Evolutionary conservation across 2,113 vertebrate genomes (phyloP).

Genomic region (Tringa solitaria): DNA sequence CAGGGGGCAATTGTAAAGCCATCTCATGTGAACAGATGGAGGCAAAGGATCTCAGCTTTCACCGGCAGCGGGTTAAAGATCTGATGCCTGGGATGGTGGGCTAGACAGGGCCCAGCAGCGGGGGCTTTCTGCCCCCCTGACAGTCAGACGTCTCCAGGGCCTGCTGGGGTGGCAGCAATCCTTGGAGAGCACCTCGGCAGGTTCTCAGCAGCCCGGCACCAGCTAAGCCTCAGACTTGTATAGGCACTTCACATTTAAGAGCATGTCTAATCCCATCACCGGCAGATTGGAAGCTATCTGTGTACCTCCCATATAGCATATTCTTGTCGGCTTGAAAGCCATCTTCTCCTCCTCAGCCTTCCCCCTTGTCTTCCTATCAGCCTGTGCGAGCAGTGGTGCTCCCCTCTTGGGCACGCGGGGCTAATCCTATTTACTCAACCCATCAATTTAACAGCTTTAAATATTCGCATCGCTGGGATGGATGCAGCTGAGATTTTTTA

Average conservation of each 20-base stretch:
- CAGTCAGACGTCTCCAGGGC: constrained; percentile 57
- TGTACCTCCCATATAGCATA: constrained; percentile 79
- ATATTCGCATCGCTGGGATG: constrained; percentile 78
- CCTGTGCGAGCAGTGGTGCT: constrained; percentile 59
- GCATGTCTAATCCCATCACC: constrained; percentile 84
- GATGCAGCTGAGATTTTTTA: constrained; percentile 43
- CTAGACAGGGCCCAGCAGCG: constrained; percentile 14
- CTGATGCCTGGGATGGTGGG: constrained; percentile 34
- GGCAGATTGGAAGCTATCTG: constrained; percentile 75
- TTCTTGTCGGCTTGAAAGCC: constrained; percentile 67
- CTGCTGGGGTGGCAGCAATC: constrained; percentile 60
- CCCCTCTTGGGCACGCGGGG: constrained; percentile 70
- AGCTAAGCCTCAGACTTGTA: constrained; percentile 62
- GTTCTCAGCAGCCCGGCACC: constrained; percentile 68
- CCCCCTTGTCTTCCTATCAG: constrained; percentile 66
- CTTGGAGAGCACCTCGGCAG: constrained; percentile 65
- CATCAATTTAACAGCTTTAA: constrained; percentile 83
- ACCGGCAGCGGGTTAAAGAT: constrained; percentile 53
- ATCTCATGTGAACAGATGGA: constrained; percentile 70
- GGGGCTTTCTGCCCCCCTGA: constrained; percentile 57
- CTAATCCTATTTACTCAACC: constrained; percentile 81
- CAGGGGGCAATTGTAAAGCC: constrained; percentile 52
- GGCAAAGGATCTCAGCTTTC: constrained; percentile 64
- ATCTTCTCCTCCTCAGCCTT: constrained; percentile 63
- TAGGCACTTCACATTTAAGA: constrained; percentile 76